Conservation (phyloP, 1,140 invertebrate species). For the Pseudobourletiella spinata region DNA sequence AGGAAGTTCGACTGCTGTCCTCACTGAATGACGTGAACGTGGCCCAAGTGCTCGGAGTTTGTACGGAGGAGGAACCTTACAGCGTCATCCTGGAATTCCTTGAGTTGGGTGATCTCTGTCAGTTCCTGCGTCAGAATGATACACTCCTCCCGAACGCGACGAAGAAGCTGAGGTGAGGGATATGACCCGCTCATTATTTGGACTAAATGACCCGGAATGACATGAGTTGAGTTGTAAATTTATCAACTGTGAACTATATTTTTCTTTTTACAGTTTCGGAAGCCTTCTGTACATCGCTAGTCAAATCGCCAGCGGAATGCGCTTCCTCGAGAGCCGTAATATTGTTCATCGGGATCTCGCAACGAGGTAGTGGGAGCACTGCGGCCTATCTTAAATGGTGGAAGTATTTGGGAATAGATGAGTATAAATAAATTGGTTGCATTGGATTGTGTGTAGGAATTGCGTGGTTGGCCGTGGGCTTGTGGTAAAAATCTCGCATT, state of each 20-base stretch:
- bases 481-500: constrained; percentile 82
- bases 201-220: not conserved
- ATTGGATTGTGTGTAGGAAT: constrained; percentile 59
- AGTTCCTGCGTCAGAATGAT: constrained; percentile 58
- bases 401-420: too few relatives aligned
- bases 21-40: constrained; percentile 77
- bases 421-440: too few relatives aligned
- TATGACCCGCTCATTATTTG: constrained; percentile 1
- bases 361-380: constrained; percentile 51
- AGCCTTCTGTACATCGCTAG: constrained; percentile 70
- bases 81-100: constrained; percentile 85
- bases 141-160: constrained; percentile 30
- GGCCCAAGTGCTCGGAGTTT: constrained; percentile 75
- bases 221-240: not conserved
- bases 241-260: constrained; percentile 7
- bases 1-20: constrained; percentile 78
- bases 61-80: constrained; percentile 66
- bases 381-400: too few relatives aligned
- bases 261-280: constrained; percentile 54
- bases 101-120: constrained; percentile 80
- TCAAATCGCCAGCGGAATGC: constrained; percentile 80
- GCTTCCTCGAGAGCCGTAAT: constrained; percentile 67
- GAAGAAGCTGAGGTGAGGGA: constrained; percentile 27
- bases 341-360: constrained; percentile 73
- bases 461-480: constrained; percentile 75